Conservation (phyloP, 1,140 invertebrate genomes). For the Sarcophaga peregrina region DNA sequence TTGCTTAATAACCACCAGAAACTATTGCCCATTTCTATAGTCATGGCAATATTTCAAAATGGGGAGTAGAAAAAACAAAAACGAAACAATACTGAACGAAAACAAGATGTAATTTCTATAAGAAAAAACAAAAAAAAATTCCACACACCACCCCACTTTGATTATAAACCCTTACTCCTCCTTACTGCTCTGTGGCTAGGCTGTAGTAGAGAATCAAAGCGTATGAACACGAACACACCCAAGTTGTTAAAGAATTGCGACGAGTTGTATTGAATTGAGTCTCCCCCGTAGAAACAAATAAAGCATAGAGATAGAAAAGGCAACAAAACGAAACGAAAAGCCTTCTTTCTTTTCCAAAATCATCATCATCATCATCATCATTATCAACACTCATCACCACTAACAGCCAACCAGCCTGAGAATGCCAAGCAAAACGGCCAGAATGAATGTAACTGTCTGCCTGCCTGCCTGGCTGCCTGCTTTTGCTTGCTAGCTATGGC, state of each 20-base stretch:
- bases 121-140: too few relatives aligned
- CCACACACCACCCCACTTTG: not conserved
- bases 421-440: too few relatives aligned
- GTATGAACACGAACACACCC: slow-evolving; percentile 14
- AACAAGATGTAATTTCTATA: not conserved
- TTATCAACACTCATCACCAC: not conserved
- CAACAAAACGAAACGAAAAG: not conserved
- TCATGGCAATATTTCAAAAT: not conserved
- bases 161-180: not conserved
- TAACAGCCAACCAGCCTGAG: too few relatives aligned
- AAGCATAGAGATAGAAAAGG: too few relatives aligned
- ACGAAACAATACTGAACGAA: not conserved
- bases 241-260: not conserved
- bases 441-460: not conserved
- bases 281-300: slow-evolving; percentile 6
- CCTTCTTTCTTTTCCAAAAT: not conserved
- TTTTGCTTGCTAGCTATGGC: not conserved
- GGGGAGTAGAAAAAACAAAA: not conserved
- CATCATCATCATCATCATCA: not conserved
- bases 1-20: not conserved
- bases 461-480: not conserved
- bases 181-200: not conserved
- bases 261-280: not conserved
- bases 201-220: not conserved
- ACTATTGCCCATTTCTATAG: slow-evolving; percentile 4